Base-by-base conservation (phyloP, 1,140 invertebrate genomes). In the Chlorops oryzae region DNA sequence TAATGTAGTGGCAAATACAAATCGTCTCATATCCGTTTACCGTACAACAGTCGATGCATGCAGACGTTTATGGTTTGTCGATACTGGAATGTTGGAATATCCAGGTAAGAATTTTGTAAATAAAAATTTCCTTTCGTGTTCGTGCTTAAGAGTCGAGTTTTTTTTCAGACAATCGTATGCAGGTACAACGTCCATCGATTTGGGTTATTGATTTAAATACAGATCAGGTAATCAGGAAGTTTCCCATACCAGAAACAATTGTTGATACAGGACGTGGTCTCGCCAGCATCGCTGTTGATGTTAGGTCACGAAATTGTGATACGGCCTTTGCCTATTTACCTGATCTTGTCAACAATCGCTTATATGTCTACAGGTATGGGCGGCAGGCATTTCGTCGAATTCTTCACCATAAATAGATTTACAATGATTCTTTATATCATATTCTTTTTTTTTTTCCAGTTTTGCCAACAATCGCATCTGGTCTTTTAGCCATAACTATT, bases 21-120 rank as follows among this genome's bases (percentile, higher is more conserved):
- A 54, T n/a, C 56, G 59, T 42, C 38, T 86, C 2, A 74, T 86
- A 1, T 86, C 79, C 5, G 80, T 86, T 2, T 86, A 87, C 54
- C 72, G 85, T 20, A 76, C 82, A 2, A 78, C 79, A 15, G 73
- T 83, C 10, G 86, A 88, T 63, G 68, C 61, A 0, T 87, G 85
- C 52, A 77, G 80, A 41, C 69, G 86, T n/a, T 69, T 88, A 2
- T 88, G 86, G 86, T 80, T 82, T 59, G 77, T 87, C 3, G 86
- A 87, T 59, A 86, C 82, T 10, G 85, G 86, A 12, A 68, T 67
- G 63, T 49, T 71, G 21, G 69, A 72, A 44, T 68, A 63, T 49
- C 64, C 65, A 45, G 55, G 65, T 56, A 35, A 52, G 43, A n/a
- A n/a, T n/a, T n/a, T n/a, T n/a, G n/a, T n/a, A n/a, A n/a, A n/a